These are phyloP conservation scores for Phyllostomus hastatus DNA, from an alignment of 2,113 vertebrate species.

Conservation along the genomic window DNA sequence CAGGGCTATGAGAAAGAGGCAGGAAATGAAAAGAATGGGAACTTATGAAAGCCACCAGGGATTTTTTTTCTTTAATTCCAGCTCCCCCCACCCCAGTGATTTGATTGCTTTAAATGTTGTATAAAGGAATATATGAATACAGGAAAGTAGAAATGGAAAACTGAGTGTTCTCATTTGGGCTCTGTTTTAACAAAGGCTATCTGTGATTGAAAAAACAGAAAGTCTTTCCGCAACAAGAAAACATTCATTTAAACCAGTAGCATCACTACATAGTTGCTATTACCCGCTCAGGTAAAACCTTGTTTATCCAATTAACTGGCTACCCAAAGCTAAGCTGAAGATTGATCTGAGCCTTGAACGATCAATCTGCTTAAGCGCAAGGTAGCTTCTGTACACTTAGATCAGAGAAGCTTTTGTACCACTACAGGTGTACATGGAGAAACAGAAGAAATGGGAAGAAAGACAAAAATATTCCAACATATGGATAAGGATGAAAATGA, in stretches of 20 bases:
- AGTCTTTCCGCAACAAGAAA: not conserved
- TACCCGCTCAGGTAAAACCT: not conserved
- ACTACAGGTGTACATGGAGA: slow-evolving; percentile 57
- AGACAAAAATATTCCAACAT: slow-evolving; percentile 68
- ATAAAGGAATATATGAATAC: not conserved
- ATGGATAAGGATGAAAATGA: slow-evolving; percentile 44
- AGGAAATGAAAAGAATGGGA: not conserved
- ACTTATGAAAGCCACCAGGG: not conserved
- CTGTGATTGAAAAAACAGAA: not conserved
- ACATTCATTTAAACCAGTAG: not conserved
- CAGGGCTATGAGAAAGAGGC: not conserved
- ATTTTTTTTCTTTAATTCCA: slow-evolving; percentile 13
- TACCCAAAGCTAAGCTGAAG: not conserved
- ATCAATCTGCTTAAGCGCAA: not conserved
- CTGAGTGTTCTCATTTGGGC: not conserved
- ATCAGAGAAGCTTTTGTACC: slow-evolving; percentile 37
- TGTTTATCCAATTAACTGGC: not conserved
- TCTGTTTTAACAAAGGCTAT: not conserved
- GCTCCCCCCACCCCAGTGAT: not conserved
- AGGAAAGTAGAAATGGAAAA: not conserved
- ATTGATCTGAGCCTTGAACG: not conserved
- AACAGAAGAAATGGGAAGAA: slow-evolving; percentile 40
- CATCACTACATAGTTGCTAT: not conserved
- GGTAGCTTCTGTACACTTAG: not conserved
- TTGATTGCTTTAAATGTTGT: not conserved